Conservation (phyloP, 2,113 vertebrate genomes). For the Kryptolebias marmoratus region DNA sequence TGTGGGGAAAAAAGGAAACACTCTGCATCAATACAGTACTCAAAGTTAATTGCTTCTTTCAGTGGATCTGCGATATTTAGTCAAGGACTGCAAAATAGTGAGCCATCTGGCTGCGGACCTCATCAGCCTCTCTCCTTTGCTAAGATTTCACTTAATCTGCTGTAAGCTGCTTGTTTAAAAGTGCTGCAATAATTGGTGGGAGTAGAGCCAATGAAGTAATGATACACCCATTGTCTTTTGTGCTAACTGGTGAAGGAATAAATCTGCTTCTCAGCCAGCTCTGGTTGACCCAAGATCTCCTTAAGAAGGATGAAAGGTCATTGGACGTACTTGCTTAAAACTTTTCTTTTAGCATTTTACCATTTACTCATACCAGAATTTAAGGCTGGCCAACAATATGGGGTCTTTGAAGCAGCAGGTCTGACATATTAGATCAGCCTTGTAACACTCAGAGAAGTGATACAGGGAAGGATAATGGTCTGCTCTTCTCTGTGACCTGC, state of each 20-base stretch:
- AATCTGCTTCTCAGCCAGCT: constrained; percentile 32
- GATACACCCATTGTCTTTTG: constrained; percentile 36
- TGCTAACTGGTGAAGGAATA: constrained; percentile 53
- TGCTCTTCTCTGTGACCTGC: constrained; percentile 9
- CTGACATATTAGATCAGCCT: constrained; percentile 5
- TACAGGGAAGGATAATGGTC: constrained; percentile 6
- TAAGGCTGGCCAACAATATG: not conserved
- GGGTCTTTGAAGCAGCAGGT: constrained; percentile 6
- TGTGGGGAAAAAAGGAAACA: constrained; percentile 17
- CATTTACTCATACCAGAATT: not conserved
- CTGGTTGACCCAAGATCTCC: constrained; percentile 19
- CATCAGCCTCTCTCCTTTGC: constrained; percentile 44
- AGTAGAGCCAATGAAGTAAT: constrained; percentile 47
- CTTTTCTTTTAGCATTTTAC: not conserved
- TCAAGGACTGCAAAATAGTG: constrained; percentile 48
- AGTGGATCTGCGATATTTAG: constrained; percentile 54
- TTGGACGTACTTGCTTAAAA: not conserved
- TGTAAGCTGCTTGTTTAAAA: constrained; percentile 57
- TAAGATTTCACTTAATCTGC: constrained; percentile 61
- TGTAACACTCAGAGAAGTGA: not conserved
- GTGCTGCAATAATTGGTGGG: constrained; percentile 50
- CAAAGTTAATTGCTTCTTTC: constrained; percentile 60
- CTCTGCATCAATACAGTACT: constrained; percentile 43
- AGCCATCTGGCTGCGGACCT: constrained; percentile 56
- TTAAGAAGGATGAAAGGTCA: constrained; percentile 38